Conservation (phyloP, 1,140 invertebrate species). For the Pogonomyrmex californicus region DNA sequence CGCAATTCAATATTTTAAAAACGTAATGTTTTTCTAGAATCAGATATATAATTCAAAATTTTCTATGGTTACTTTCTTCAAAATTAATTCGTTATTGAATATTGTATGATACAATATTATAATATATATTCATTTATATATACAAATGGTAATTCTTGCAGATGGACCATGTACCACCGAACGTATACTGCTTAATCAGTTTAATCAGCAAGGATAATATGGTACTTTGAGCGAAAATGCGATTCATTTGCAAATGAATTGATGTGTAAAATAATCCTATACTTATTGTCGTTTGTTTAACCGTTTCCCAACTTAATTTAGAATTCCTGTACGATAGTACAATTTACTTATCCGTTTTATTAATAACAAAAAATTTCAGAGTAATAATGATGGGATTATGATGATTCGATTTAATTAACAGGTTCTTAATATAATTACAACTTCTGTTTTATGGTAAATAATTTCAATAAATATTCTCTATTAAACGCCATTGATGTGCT, state of each 20-base stretch:
- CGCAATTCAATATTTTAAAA: background rate
- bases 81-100: background rate
- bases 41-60: background rate
- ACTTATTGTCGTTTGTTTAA: background rate
- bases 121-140: background rate
- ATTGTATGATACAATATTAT: background rate
- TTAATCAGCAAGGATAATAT: constrained; percentile 79
- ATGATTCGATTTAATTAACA: constrained; percentile 10
- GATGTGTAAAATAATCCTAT: background rate
- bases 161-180: constrained; percentile 83
- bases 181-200: constrained; percentile 80
- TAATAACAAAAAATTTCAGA: constrained; percentile 22
- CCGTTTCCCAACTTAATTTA: constrained; percentile 2
- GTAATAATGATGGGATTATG: background rate
- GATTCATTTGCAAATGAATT: background rate
- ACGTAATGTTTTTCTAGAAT: background rate
- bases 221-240: constrained; percentile 63
- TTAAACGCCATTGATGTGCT: constrained; percentile 79
- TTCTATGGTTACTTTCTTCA: background rate
- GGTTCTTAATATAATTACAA: constrained; percentile 38
- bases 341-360: background rate
- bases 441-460: constrained; percentile 56
- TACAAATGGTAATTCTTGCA: constrained; percentile 68
- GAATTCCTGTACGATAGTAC: background rate
- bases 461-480: constrained; percentile 81